Conservation (phyloP, 2,113 vertebrate genomes). For the Tricholaema leucomelas region DNA sequence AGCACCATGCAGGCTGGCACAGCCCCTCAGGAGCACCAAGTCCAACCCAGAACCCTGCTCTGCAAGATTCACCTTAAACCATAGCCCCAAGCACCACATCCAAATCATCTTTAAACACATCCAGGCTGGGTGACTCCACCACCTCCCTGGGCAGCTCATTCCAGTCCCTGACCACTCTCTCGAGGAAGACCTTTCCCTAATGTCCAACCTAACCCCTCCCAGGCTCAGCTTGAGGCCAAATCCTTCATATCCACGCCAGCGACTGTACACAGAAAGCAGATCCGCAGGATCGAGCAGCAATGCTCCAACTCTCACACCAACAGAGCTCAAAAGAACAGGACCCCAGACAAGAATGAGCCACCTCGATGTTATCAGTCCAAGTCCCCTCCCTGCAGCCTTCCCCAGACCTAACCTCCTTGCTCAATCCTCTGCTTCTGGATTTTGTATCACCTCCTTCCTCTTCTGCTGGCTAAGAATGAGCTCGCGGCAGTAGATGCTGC, state of each 20-base stretch:
- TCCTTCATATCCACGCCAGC: not conserved
- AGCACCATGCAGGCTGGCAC: too few relatives aligned
- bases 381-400: not conserved
- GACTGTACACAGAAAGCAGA: not conserved
- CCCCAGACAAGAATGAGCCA: not conserved
- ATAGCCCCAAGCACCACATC: too few relatives aligned
- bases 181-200: too few relatives aligned
- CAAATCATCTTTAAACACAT: too few relatives aligned
- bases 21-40: too few relatives aligned
- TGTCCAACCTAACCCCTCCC: too few relatives aligned
- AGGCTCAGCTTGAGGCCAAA: not conserved
- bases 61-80: too few relatives aligned
- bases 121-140: too few relatives aligned
- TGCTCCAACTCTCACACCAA: not conserved
- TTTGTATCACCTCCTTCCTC: not conserved
- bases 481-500: not conserved
- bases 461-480: not conserved
- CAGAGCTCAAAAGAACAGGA: not conserved
- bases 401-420: not conserved
- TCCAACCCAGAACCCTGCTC: too few relatives aligned
- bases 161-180: too few relatives aligned
- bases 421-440: not conserved
- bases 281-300: not conserved
- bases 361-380: not conserved
- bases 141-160: too few relatives aligned